phyloP scores from a whole-genome alignment of 2,113 vertebrate genomes.

The Antennarius striatus region DNA sequence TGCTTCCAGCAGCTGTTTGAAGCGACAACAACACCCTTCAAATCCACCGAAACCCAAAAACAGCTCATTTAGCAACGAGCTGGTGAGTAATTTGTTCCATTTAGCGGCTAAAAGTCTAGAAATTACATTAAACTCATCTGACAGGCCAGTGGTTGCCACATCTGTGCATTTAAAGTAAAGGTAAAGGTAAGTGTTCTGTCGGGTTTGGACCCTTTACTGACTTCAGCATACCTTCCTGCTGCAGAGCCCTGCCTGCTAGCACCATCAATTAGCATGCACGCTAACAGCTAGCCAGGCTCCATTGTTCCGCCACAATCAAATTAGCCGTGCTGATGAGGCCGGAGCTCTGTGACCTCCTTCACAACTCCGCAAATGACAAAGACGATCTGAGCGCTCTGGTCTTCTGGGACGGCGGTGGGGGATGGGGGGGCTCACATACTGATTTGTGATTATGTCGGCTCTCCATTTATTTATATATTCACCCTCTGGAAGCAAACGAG shows the following conservation, averaged over 20 bases:
- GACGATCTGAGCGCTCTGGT: conserved; percentile 56
- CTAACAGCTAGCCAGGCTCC: conserved; percentile 58
- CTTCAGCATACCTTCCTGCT: conserved; percentile 20
- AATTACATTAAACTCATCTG: neutral
- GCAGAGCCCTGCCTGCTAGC: conserved; percentile 5
- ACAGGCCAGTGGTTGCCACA: neutral
- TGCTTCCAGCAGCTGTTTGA: too few relatives aligned
- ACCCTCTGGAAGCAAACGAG: conserved; percentile 53
- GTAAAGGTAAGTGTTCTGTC: too few relatives aligned
- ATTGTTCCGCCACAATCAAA: conserved; percentile 97
- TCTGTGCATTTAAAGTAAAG: too few relatives aligned
- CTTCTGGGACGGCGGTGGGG: conserved; percentile 37
- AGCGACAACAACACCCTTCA: too few relatives aligned
- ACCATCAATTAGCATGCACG: conserved; percentile 65
- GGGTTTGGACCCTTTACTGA: neutral
- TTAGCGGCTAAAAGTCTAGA: neutral
- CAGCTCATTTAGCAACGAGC: neutral
- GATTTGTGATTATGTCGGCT: conserved; percentile 70
- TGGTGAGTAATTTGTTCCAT: neutral
- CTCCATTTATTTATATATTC: conserved; percentile 68
- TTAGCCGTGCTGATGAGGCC: conserved; percentile 94
- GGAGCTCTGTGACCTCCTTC: conserved; percentile 88
- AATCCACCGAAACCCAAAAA: neutral
- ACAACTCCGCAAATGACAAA: conserved; percentile 72
- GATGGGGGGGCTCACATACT: conserved; percentile 52